Conservation (phyloP, 2,888 invertebrate genomes). For the Pyrochroa serraticornis region DNA sequence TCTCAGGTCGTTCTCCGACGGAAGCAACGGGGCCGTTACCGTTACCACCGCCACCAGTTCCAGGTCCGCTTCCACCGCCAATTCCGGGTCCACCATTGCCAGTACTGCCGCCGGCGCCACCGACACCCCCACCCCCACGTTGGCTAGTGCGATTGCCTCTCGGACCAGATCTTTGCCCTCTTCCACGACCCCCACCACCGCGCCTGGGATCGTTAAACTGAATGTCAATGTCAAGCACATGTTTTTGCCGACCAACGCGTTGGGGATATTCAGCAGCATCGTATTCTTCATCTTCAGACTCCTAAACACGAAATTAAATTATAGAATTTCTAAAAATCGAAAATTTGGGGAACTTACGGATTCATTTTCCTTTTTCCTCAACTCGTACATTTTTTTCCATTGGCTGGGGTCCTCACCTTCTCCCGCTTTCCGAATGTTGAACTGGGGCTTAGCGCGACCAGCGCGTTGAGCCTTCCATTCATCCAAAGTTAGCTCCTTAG, state of each 20-base stretch:
- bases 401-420: conserved; percentile 91
- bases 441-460: conserved; percentile 82
- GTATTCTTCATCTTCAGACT: conserved; percentile 63
- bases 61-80: conserved; percentile 51
- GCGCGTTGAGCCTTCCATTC: conserved; percentile 92
- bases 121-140: conserved; percentile 55
- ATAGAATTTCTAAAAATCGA: too few relatives aligned
- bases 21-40: conserved; percentile 33
- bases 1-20: conserved; percentile 29
- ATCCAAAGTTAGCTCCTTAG: conserved; percentile 88
- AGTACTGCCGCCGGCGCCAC: conserved; percentile 49
- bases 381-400: conserved; percentile 89
- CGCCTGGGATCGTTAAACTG: conserved; percentile 83
- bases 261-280: conserved; percentile 82
- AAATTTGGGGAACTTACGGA: conserved; percentile 40
- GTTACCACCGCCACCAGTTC: conserved; percentile 52
- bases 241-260: conserved; percentile 85
- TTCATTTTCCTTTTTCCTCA: conserved; percentile 74
- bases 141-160: conserved; percentile 53
- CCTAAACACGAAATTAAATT: conserved; percentile 35
- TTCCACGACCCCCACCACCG: conserved; percentile 70
- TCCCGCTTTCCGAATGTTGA: conserved; percentile 90
- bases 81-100: conserved; percentile 37
- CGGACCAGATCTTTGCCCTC: conserved; percentile 60
- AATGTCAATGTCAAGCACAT: conserved; percentile 85